Evolutionary conservation across 2,797 vertebrate genomes (phyloP).

Genomic region (Tragelaphus oryx): DNA sequence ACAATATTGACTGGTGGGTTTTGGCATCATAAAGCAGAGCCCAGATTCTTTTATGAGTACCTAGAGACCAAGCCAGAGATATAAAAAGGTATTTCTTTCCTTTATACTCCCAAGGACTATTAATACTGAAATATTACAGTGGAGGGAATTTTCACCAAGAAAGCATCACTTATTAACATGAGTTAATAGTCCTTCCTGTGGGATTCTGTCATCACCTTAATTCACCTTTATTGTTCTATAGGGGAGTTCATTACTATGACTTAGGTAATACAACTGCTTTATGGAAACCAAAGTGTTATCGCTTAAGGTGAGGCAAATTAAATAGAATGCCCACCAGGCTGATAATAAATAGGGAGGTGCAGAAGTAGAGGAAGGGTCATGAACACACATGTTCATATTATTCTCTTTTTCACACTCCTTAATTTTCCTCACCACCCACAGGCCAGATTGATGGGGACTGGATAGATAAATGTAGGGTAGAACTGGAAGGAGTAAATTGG

Average conservation of each 20-base stretch:
- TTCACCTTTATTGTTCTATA: conserved; percentile 62
- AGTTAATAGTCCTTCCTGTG: conserved; percentile 60
- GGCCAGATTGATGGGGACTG: background rate
- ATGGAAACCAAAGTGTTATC: conserved; percentile 32
- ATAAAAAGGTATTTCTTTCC: conserved; percentile 56
- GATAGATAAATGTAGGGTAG: background rate
- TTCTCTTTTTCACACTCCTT: background rate
- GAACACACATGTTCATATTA: background rate
- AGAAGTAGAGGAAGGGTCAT: background rate
- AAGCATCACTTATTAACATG: conserved; percentile 61
- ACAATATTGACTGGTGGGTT: conserved; percentile 17
- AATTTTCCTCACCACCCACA: background rate
- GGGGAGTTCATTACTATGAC: conserved; percentile 29
- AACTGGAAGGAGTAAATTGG: background rate
- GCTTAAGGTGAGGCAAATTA: conserved; percentile 15
- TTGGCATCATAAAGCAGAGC: conserved; percentile 46
- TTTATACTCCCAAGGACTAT: conserved; percentile 40
- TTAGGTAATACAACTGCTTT: conserved; percentile 29
- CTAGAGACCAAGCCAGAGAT: conserved; percentile 52
- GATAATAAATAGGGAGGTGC: background rate
- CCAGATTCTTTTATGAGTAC: conserved; percentile 52
- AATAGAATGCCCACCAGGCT: background rate
- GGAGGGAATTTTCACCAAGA: conserved; percentile 51
- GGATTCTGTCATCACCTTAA: conserved; percentile 61
- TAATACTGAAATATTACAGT: conserved; percentile 63